Percentiles rank a stretch among this genome's conserved stretches.
Conservation (phyloP, 2,888 invertebrate genomes). For the Octodonta nipae region DNA sequence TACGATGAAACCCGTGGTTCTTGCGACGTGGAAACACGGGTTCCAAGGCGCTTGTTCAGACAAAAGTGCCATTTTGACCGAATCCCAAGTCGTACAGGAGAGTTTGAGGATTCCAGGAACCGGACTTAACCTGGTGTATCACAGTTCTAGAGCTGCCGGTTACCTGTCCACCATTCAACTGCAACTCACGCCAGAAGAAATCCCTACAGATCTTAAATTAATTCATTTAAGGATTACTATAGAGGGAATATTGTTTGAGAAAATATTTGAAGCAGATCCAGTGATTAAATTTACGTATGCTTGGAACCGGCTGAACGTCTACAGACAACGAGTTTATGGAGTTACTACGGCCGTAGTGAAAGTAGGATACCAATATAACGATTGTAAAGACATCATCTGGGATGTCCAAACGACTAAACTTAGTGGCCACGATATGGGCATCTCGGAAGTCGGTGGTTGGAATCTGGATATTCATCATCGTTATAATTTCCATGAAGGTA, state of each 20-base stretch:
- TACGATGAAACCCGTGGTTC: conserved; percentile 80
- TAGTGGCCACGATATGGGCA: conserved; percentile 92
- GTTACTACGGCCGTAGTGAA: conserved; percentile 88
- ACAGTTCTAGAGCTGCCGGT: conserved; percentile 86
- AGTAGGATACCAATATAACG: conserved; percentile 91
- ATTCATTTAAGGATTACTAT: conserved; percentile 87
- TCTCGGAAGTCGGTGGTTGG: conserved; percentile 95
- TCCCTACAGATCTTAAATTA: conserved; percentile 67
- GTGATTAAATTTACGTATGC: conserved; percentile 93
- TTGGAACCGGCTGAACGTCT: conserved; percentile 93
- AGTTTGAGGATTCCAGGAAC: conserved; percentile 89
- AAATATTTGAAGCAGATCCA: conserved; percentile 85
- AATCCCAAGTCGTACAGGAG: conserved; percentile 90
- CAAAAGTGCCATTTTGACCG: conserved; percentile 76
- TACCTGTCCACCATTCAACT: conserved; percentile 86
- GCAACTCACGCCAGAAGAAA: conserved; percentile 73
- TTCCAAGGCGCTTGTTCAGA: conserved; percentile 92
- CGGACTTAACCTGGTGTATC: conserved; percentile 88
- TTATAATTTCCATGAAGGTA: conserved; percentile 94
- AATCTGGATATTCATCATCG: conserved; percentile 94
- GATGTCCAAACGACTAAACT: conserved; percentile 88
- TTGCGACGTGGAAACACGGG: conserved; percentile 89
- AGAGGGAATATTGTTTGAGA: conserved; percentile 87
- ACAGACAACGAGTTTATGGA: conserved; percentile 90
- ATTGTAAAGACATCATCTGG: conserved; percentile 89